Percentiles rank a stretch among this genome's conserved stretches.
Evolutionary conservation across 2,888 invertebrate genomes (phyloP).

Genomic region (Melipona beecheii): DNA sequence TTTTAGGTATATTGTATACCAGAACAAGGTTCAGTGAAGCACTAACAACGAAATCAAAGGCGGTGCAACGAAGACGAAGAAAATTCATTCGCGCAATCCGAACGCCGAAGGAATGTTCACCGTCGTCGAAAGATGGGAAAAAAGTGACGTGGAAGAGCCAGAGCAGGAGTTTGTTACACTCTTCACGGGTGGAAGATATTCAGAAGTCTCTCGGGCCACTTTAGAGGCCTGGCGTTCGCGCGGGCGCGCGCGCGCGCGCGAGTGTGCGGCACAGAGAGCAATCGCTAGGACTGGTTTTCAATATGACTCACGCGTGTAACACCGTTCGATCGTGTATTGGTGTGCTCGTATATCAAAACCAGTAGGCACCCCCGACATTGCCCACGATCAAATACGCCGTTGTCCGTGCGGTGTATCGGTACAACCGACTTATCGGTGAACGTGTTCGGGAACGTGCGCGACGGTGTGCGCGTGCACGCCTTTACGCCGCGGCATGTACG

Average conservation of each 20-base stretch:
- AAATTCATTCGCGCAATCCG: too few relatives aligned
- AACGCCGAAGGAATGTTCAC: background rate
- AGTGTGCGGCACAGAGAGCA: conserved; percentile 48
- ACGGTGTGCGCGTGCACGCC: background rate
- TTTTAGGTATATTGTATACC: too few relatives aligned
- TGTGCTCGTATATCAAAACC: conserved; percentile 84
- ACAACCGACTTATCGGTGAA: too few relatives aligned
- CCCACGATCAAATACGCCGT: conserved; percentile 69
- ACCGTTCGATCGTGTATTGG: conserved; percentile 76
- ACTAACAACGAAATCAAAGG: too few relatives aligned
- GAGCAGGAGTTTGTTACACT: background rate
- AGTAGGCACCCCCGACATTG: conserved; percentile 83
- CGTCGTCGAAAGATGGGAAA: too few relatives aligned
- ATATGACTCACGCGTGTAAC: conserved; percentile 81
- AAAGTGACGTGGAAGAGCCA: too few relatives aligned
- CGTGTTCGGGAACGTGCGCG: background rate
- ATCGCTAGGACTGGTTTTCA: conserved; percentile 80
- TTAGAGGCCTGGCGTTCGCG: conserved; percentile 40
- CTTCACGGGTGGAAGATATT: conserved; percentile 69
- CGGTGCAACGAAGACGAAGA: too few relatives aligned
- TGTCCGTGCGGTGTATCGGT: conserved; percentile 34
- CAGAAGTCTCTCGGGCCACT: conserved; percentile 70
- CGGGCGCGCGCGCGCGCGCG: background rate
- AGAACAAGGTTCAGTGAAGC: too few relatives aligned
- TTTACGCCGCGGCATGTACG: conserved; percentile 45